Evolutionary conservation across 2,113 vertebrate species (phyloP).

Genomic region (Rhea americana): DNA sequence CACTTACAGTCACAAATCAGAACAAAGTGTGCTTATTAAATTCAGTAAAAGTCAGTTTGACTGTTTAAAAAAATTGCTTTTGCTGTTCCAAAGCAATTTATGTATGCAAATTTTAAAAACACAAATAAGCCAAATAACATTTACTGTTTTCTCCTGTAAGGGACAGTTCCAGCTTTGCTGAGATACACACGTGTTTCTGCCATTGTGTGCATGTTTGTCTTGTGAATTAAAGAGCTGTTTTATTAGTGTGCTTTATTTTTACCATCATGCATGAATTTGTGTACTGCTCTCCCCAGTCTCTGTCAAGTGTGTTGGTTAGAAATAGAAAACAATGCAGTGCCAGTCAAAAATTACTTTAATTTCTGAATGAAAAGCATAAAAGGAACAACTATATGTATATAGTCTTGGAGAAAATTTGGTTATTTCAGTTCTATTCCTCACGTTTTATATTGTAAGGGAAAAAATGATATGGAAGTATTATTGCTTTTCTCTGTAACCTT

Average conservation of each 20-base stretch:
- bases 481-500: background rate
- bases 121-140: background rate
- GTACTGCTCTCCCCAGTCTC: background rate
- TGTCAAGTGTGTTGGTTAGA: background rate
- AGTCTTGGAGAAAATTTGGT: background rate
- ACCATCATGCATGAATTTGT: conserved; percentile 46
- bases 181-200: conserved; percentile 46
- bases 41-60: background rate
- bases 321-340: background rate
- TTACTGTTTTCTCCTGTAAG: background rate
- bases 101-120: background rate
- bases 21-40: background rate
- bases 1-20: background rate
- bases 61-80: background rate
- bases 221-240: background rate
- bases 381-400: background rate
- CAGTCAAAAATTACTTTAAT: conserved; percentile 9
- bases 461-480: background rate
- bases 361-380: conserved; percentile 50
- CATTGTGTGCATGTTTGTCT: conserved; percentile 68
- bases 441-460: background rate
- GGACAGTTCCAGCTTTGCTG: conserved; percentile 76
- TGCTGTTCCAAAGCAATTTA: background rate
- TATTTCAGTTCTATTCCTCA: background rate
- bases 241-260: conserved; percentile 1